Percentiles rank a stretch among this genome's conserved stretches.
These are phyloP conservation scores for Mus spretus DNA, from an alignment of 2,797 vertebrate genomes.

Conservation along the genomic window DNA sequence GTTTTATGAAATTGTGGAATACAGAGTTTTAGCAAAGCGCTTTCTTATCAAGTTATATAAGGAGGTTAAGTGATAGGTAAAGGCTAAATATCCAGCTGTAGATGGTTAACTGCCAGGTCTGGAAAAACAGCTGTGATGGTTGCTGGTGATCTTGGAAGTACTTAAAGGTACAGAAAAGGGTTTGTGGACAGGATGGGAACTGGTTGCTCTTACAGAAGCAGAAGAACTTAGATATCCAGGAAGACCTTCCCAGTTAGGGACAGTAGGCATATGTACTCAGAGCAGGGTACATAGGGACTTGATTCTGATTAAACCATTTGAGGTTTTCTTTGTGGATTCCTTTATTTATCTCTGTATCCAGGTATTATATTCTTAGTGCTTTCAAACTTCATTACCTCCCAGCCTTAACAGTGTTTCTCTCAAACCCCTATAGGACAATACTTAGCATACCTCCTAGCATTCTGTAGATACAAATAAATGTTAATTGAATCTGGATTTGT, in stretches of 20 bases:
- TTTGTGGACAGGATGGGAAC: neutral
- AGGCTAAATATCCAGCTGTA: neutral
- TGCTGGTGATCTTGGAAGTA: neutral
- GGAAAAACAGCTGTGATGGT: neutral
- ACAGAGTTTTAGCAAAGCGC: neutral
- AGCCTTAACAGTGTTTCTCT: neutral
- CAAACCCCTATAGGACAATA: neutral
- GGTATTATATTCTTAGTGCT: neutral
- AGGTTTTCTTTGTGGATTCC: neutral
- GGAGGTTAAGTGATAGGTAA: neutral
- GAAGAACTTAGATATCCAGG: neutral
- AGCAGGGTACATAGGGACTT: neutral
- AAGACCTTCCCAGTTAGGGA: neutral
- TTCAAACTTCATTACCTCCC: neutral
- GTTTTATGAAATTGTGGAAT: slow-evolving; percentile 1
- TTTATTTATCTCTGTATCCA: neutral
- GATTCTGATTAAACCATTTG: neutral
- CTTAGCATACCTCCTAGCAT: neutral
- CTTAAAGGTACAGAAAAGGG: slow-evolving; percentile 2
- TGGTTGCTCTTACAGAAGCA: slow-evolving; percentile 15
- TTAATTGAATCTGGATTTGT: slow-evolving; percentile 47
- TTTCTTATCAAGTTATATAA: neutral
- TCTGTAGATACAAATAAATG: slow-evolving; percentile 10
- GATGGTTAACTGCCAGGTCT: neutral
- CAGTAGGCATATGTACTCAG: neutral